Percentiles rank a stretch among this genome's conserved stretches.
These are phyloP conservation scores for Nixonia krombeini DNA, from an alignment of 1,140 invertebrate species.

Conservation along the genomic window DNA sequence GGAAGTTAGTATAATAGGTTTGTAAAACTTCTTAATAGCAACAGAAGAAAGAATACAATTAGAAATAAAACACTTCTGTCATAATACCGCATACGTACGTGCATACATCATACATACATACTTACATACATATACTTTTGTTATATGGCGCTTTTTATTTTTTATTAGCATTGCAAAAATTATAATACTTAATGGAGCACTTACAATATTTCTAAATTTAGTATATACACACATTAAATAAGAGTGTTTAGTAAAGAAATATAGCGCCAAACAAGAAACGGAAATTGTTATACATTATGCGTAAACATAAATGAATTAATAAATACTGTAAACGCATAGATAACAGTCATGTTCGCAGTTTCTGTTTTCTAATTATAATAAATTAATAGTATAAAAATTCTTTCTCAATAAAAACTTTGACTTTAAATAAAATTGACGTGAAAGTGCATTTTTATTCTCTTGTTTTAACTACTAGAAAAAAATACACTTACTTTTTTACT, in stretches of 20 bases:
- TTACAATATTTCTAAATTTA: neutral
- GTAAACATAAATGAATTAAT: neutral
- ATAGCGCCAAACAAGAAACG: neutral
- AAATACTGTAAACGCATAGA: neutral
- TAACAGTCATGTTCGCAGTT: neutral
- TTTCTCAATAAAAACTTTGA: neutral
- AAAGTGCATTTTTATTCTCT: too few species aligned
- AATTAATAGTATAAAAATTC: too few species aligned
- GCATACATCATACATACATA: neutral
- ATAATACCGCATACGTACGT: too few species aligned
- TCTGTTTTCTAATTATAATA: too few species aligned
- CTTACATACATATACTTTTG: neutral
- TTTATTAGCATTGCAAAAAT: neutral
- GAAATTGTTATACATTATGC: too few species aligned
- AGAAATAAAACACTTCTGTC: too few species aligned
- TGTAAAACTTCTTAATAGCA: too few species aligned
- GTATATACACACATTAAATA: neutral
- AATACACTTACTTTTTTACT: too few species aligned
- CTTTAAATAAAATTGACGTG: neutral
- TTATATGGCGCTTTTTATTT: neutral
- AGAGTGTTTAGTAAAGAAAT: neutral
- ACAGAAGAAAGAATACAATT: too few species aligned
- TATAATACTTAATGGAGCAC: neutral
- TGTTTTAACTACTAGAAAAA: too few species aligned
- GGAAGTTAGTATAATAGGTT: too few species aligned